These are phyloP conservation scores for Leptestheria dahalacensis DNA, from an alignment of 1,140 invertebrate genomes.

Conservation along the genomic window DNA sequence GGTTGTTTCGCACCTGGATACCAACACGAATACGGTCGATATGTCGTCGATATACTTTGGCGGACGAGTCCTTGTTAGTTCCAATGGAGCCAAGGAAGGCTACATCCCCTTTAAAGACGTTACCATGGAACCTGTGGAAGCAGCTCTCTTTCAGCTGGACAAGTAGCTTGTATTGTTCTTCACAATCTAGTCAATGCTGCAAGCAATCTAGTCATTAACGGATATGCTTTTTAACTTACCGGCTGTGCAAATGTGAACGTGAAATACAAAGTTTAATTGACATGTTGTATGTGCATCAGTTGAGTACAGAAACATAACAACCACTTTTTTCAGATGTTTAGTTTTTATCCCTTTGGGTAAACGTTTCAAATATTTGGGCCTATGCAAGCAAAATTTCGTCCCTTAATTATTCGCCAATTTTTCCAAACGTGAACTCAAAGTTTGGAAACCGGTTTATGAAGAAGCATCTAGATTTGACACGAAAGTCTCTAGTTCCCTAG, in stretches of 20 bases:
- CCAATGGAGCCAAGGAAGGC: conserved; percentile 29
- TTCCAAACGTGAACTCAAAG: background rate
- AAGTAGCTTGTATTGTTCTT: conserved; percentile 30
- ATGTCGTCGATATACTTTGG: conserved; percentile 56
- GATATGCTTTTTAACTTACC: too few species aligned
- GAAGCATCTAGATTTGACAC: too few species aligned
- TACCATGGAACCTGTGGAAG: conserved; percentile 40
- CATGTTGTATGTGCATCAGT: too few species aligned
- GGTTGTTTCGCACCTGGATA: conserved; percentile 50
- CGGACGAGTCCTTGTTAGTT: conserved; percentile 47
- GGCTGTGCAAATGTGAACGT: too few species aligned
- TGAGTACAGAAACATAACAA: too few species aligned
- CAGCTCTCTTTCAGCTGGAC: conserved; percentile 47
- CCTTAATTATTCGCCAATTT: background rate
- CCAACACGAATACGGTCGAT: conserved; percentile 40
- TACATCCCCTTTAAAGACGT: conserved; percentile 50
- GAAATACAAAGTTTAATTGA: too few species aligned
- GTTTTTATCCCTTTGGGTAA: too few species aligned
- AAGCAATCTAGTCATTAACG: background rate
- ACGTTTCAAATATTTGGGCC: too few species aligned
- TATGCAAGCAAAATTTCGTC: too few species aligned
- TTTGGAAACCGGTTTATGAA: background rate
- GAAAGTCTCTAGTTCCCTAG: conserved; percentile 2
- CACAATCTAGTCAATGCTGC: background rate
- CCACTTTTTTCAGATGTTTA: too few species aligned